Conservation (phyloP, 2,797 vertebrate genomes). For the Allobates femoralis region DNA sequence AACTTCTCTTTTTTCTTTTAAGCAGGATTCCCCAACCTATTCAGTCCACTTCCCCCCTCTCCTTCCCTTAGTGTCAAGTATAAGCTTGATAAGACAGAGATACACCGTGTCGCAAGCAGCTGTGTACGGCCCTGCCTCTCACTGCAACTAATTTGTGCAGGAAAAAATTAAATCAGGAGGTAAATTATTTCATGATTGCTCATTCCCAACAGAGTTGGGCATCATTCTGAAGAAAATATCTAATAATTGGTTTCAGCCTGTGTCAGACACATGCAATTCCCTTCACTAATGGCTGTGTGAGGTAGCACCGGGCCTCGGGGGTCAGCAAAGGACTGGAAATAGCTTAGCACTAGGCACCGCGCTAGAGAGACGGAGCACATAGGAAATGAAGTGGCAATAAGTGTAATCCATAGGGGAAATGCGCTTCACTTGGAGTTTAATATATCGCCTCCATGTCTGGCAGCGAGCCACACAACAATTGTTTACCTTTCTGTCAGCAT, state of each 20-base stretch:
- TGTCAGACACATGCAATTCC: slow-evolving; percentile 99
- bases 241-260: slow-evolving; percentile 99
- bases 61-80: slow-evolving; percentile 75
- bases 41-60: slow-evolving; percentile 62
- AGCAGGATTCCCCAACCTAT: slow-evolving; percentile 74
- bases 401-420: slow-evolving; percentile 97
- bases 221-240: slow-evolving; percentile 99
- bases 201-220: slow-evolving; percentile 94
- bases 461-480: slow-evolving; percentile 96
- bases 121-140: slow-evolving; percentile 73
- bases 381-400: slow-evolving; percentile 99
- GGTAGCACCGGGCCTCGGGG: slow-evolving; percentile 89
- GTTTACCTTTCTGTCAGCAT: slow-evolving; percentile 99
- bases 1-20: slow-evolving; percentile 79
- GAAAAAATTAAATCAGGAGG: slow-evolving; percentile 99
- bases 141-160: slow-evolving; percentile 83
- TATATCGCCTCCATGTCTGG: slow-evolving; percentile 94
- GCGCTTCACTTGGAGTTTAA: slow-evolving; percentile 96
- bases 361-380: slow-evolving; percentile 77
- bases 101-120: slow-evolving; percentile 70
- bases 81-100: slow-evolving; percentile 78
- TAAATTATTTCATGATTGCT: slow-evolving; percentile 99
- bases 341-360: slow-evolving; percentile 79
- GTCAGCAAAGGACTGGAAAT: slow-evolving; percentile 88
- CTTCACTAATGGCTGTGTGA: slow-evolving; percentile 93